Percentiles rank a stretch among this genome's conserved stretches.
These are phyloP conservation scores for Camponotus floridanus DNA, from an alignment of 1,140 invertebrate genomes.

Conservation along the genomic window DNA sequence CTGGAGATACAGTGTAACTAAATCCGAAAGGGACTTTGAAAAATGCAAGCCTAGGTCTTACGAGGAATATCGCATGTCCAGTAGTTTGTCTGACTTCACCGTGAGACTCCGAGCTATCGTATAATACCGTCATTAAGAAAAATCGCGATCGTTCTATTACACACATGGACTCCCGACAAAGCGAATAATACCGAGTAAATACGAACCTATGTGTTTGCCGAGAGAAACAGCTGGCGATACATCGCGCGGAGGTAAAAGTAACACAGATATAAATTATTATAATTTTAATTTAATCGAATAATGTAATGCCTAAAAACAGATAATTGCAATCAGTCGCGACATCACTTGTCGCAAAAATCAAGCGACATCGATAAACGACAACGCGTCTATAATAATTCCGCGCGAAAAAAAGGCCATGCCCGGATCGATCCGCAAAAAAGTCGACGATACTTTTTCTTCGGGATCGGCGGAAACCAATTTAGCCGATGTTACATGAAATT, in stretches of 20 bases:
- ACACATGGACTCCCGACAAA: not conserved
- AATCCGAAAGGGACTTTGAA: not conserved
- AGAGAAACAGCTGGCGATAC: not conserved
- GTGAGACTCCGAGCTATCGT: not conserved
- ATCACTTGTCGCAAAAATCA: slow-evolving; percentile 8
- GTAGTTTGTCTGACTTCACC: not conserved
- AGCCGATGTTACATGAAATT: slow-evolving; percentile 52
- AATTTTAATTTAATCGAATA: slow-evolving; percentile 2
- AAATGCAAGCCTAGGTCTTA: not conserved
- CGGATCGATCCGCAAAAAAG: slow-evolving; percentile 37
- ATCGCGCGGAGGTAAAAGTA: slow-evolving; percentile 1
- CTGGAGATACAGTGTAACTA: not conserved
- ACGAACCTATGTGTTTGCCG: slow-evolving; percentile 9
- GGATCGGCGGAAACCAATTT: slow-evolving; percentile 47
- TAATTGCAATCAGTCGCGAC: not conserved
- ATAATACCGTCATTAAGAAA: slow-evolving; percentile 30
- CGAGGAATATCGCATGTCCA: not conserved
- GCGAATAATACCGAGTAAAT: slow-evolving; percentile 37
- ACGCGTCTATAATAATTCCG: slow-evolving; percentile 12
- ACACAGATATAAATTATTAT: slow-evolving; percentile 6
- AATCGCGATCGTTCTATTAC: slow-evolving; percentile 32
- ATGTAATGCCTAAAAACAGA: not conserved
- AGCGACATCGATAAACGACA: not conserved
- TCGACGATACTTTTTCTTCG: slow-evolving; percentile 37
- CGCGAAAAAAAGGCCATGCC: not conserved